Evolutionary conservation across 2,113 vertebrate genomes (phyloP).

Genomic region (Anhinga anhinga): DNA sequence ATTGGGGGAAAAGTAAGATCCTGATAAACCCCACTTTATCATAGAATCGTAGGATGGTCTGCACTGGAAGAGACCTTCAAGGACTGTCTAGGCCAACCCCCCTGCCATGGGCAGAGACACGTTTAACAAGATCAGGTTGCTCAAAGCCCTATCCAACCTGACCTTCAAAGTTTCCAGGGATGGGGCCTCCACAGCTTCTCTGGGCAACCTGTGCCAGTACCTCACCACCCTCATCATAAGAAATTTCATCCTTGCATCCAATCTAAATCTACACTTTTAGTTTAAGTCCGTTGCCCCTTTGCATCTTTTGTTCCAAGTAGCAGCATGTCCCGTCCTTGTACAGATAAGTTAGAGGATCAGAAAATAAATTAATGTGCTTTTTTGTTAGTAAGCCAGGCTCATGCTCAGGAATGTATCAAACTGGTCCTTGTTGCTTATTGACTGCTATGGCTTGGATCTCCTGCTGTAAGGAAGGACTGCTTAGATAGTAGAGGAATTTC

Average conservation of each 20-base stretch:
- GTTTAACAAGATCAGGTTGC: background rate
- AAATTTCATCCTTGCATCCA: background rate
- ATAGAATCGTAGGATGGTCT: background rate
- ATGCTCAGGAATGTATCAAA: background rate
- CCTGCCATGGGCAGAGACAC: background rate
- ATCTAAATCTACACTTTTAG: background rate
- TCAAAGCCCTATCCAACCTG: background rate
- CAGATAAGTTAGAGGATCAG: background rate
- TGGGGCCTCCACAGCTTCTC: background rate
- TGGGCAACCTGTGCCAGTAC: background rate
- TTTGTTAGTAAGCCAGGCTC: background rate
- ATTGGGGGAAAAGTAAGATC: background rate
- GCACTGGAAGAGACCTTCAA: background rate
- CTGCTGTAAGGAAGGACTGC: background rate
- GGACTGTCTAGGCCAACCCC: fast-evolving
- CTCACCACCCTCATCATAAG: background rate
- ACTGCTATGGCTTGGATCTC: background rate
- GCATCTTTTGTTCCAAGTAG: background rate
- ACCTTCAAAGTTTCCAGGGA: background rate
- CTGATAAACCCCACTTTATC: background rate
- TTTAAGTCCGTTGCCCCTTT: background rate
- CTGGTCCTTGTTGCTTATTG: background rate
- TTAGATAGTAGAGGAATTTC: background rate
- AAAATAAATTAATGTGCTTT: background rate
- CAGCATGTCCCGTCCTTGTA: background rate